Evolutionary conservation across 1,140 invertebrate species (phyloP).

Genomic region (Camponotus vicinus): DNA sequence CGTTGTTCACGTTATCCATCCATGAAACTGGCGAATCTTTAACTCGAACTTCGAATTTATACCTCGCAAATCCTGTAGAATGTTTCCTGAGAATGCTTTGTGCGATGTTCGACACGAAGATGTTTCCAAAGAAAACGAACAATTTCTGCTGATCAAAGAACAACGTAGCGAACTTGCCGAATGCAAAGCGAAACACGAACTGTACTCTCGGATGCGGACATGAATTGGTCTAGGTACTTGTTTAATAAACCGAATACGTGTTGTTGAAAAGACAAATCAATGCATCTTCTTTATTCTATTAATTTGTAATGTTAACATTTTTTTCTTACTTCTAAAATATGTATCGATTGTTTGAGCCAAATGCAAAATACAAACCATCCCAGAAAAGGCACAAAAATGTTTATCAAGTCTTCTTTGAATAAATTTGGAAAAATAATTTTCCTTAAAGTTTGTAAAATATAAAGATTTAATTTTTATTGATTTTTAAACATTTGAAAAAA

Average conservation of each 20-base stretch:
- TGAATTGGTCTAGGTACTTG: background rate
- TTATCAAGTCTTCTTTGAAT: background rate
- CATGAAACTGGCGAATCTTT: constrained; percentile 23
- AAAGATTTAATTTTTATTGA: no score
- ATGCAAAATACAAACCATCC: background rate
- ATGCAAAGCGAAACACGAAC: background rate
- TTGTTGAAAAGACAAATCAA: background rate
- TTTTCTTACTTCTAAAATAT: background rate
- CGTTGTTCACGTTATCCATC: background rate
- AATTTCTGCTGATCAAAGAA: constrained; percentile 34
- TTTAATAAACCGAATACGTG: background rate
- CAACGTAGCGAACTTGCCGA: background rate
- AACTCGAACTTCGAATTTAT: background rate
- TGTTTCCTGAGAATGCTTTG: background rate
- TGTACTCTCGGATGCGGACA: background rate
- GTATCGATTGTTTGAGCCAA: background rate
- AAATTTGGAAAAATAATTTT: background rate
- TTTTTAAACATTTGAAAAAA: background rate
- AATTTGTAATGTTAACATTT: background rate
- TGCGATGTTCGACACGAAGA: constrained; percentile 5
- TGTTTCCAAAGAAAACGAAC: constrained; percentile 25
- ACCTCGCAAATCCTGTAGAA: constrained; percentile 17
- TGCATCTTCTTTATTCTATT: background rate
- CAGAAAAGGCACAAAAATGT: background rate
- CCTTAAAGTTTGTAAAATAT: background rate